Base-by-base conservation (phyloP, 2,113 vertebrate genomes). In the Chlorodrepanis virens region DNA sequence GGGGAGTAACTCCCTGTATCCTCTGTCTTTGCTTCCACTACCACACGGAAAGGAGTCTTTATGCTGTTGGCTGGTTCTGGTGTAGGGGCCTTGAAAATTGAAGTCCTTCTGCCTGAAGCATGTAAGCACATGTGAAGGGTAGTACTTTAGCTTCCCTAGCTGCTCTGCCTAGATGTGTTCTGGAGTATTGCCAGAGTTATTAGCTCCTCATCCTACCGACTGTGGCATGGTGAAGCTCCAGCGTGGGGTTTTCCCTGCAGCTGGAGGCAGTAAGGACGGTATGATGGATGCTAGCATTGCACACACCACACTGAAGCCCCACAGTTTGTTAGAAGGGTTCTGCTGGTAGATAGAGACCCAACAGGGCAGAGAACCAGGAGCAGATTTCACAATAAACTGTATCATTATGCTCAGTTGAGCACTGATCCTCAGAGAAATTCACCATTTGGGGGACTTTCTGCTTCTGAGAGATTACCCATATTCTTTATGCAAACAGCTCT, bases 81-180 rank as follows among this genome's bases (percentile, higher is more conserved):
- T 87, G 70, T 80, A 54, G 54, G 14, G 69, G 19, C 18, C 61
- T 76, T 70, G 54, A 67, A 67, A 88, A 52, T 5, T 40, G 11
- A 75, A 59, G 39, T 54, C 57, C 29, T 93, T 39, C 57, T 65
- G 16, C 14, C 9, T 3, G 3, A 57, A 83, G n/a, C 12, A 53
- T 64, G 10, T 29, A 14, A 12, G 13, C 12, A 5, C 52, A 44
- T 0, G 0, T 42, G 17, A 67, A 68, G 23, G 59, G 37, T 35
- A 65, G 37, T 28, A 45, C 27, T 16, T 2, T 5, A 85, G 27
- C 35, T 90, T 95, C 47, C 33, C 35, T 54, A 20, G 33, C 70
- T 42, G 9, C 31, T 28, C 39, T 39, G 27, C 16, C 14, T 2
- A 1, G 18, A 14, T 63, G 5, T 47, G 25, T 82, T 81, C 47